These are phyloP conservation scores for Nyleta sp. DNA, from an alignment of 2,888 invertebrate species.

Conservation along the genomic window DNA sequence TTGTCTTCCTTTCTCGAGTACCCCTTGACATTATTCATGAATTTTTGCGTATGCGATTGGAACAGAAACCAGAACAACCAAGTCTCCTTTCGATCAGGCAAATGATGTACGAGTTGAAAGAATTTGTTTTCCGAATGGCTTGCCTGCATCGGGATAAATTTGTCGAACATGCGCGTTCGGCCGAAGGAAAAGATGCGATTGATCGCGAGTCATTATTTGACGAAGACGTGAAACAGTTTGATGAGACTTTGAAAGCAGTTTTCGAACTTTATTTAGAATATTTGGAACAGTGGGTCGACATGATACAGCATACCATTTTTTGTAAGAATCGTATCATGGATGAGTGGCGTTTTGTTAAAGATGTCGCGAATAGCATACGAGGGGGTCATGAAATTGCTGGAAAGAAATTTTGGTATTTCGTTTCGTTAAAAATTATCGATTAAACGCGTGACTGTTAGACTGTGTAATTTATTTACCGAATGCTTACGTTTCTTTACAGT, in stretches of 20 bases:
- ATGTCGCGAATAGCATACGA: slow-evolving; percentile 89
- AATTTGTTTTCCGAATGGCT: slow-evolving; percentile 91
- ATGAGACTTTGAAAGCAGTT: slow-evolving; percentile 89
- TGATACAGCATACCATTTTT: slow-evolving; percentile 85
- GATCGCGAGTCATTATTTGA: slow-evolving; percentile 83
- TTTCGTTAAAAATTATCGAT: background rate
- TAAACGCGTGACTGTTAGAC: too few species aligned
- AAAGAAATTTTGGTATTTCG: slow-evolving; percentile 88
- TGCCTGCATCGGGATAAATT: slow-evolving; percentile 91
- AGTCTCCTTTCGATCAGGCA: slow-evolving; percentile 94
- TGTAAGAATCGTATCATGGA: slow-evolving; percentile 91
- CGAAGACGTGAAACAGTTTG: slow-evolving; percentile 88
- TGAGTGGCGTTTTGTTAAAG: slow-evolving; percentile 94
- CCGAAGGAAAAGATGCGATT: slow-evolving; percentile 82
- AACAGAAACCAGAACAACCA: slow-evolving; percentile 91
- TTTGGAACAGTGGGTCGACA: slow-evolving; percentile 91
- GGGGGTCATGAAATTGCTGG: slow-evolving; percentile 90
- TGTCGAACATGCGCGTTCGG: slow-evolving; percentile 86
- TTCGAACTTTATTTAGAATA: slow-evolving; percentile 94
- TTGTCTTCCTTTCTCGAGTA: slow-evolving; percentile 92
- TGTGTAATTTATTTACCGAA: too few species aligned
- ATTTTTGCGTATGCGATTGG: slow-evolving; percentile 92
- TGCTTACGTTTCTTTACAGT: slow-evolving; percentile 78
- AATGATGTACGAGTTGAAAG: slow-evolving; percentile 94
- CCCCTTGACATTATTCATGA: slow-evolving; percentile 97